A percentile compares a stretch with the other conserved stretches of the same genome.
phyloP scores from a whole-genome alignment of 2,113 vertebrate genomes.

The Centropristis striata region DNA sequence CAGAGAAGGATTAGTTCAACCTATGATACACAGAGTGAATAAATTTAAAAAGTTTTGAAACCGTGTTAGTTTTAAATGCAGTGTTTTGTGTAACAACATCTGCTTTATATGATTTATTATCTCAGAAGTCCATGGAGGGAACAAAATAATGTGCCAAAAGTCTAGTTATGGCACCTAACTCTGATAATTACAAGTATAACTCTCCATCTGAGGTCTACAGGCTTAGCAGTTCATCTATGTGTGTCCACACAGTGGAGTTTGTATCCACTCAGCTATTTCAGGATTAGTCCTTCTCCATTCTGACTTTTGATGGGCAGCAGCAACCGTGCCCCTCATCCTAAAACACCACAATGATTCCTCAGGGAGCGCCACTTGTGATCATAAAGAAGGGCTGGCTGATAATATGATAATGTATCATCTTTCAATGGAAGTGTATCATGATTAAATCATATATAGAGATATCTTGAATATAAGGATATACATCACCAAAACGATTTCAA shows the following conservation, averaged over 20 bases:
- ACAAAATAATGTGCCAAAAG: neutral
- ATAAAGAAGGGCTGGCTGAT: neutral
- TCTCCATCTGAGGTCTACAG: neutral
- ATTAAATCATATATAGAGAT: too few relatives aligned
- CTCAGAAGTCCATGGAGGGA: neutral
- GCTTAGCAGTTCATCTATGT: neutral
- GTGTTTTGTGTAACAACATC: neutral
- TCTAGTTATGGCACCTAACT: neutral
- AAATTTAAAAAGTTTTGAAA: neutral
- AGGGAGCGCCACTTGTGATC: neutral
- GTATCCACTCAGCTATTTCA: constrained; percentile 19
- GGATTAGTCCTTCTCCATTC: constrained; percentile 6
- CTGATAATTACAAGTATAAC: neutral
- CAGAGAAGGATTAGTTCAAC: constrained; percentile 19
- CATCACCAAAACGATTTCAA: too few relatives aligned
- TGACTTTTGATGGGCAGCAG: neutral
- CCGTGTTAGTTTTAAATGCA: neutral
- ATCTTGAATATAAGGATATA: too few relatives aligned
- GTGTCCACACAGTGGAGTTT: neutral
- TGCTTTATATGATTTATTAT: neutral
- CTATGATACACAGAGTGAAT: neutral
- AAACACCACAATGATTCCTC: neutral
- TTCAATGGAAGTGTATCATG: too few relatives aligned
- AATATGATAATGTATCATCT: too few relatives aligned
- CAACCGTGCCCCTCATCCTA: neutral